Evolutionary conservation across 1,140 invertebrate species (phyloP).

Genomic region (Trichomalopsis sarcophagae): DNA sequence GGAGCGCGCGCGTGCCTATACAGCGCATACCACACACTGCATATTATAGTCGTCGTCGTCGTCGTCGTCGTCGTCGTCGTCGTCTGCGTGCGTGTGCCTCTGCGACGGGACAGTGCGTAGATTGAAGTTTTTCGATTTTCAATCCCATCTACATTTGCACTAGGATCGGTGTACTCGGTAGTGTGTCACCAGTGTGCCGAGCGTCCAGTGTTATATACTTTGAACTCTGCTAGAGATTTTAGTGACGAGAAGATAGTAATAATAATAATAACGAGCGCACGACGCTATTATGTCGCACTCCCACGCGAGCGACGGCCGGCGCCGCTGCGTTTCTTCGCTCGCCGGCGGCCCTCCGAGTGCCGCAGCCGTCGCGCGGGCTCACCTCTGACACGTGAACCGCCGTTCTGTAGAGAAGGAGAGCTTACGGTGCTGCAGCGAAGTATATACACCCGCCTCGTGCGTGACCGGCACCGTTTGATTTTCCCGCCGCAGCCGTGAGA

Average conservation of each 20-base stretch:
- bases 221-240: too few relatives aligned
- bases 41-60: too few relatives aligned
- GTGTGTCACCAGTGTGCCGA: too few relatives aligned
- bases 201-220: too few relatives aligned
- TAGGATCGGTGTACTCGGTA: too few relatives aligned
- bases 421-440: slow-evolving; percentile 56
- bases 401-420: not conserved
- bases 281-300: slow-evolving; percentile 69
- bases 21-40: too few relatives aligned
- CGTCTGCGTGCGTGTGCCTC: too few relatives aligned
- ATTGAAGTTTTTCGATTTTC: too few relatives aligned
- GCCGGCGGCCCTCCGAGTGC: slow-evolving; percentile 45
- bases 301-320: slow-evolving; percentile 65
- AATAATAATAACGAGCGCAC: not conserved
- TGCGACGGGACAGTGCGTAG: not conserved
- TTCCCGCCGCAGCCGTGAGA: slow-evolving; percentile 25
- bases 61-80: too few relatives aligned
- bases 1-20: not conserved
- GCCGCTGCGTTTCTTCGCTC: slow-evolving; percentile 36
- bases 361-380: slow-evolving; percentile 51
- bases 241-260: too few relatives aligned
- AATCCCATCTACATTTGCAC: too few relatives aligned
- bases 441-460: slow-evolving; percentile 45
- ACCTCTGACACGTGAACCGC: not conserved
- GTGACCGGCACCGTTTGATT: slow-evolving; percentile 49